A percentile compares a stretch with the other conserved stretches of the same genome.
These are phyloP conservation scores for Cheirogaleus medius DNA, from an alignment of 2,113 vertebrate species.

Conservation along the genomic window DNA sequence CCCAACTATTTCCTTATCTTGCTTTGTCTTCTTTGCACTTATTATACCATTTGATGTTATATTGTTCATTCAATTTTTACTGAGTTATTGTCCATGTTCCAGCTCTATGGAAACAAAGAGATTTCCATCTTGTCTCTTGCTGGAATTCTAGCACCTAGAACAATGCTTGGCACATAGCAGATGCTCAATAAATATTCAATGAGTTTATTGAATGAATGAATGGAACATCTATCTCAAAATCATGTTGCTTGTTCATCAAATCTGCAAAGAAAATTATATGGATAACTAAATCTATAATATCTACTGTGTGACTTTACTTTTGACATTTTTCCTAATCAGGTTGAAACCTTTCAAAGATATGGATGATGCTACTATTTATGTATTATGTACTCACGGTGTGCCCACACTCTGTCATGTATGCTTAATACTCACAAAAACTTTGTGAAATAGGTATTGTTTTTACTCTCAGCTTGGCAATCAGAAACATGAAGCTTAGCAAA, in stretches of 20 bases:
- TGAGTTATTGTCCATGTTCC: not conserved
- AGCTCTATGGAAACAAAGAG: not conserved
- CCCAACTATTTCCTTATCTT: not conserved
- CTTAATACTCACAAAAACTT: not conserved
- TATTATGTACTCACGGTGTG: not conserved
- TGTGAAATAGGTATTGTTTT: not conserved
- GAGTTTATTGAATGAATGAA: not conserved
- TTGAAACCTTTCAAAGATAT: not conserved
- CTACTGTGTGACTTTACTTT: not conserved
- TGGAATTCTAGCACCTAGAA: not conserved
- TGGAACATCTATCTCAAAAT: not conserved
- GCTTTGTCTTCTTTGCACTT: not conserved
- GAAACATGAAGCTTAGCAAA: constrained; percentile 12
- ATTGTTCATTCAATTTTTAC: not conserved
- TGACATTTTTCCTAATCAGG: not conserved
- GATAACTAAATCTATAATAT: not conserved
- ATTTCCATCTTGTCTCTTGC: not conserved
- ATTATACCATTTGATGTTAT: not conserved
- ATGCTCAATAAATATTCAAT: not conserved
- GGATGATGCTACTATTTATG: not conserved
- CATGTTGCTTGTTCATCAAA: not conserved
- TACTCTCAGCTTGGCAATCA: constrained; percentile 1
- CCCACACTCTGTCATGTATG: not conserved
- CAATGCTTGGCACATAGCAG: not conserved
- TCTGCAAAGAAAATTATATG: not conserved